Conservation (phyloP, 2,113 vertebrate species). For the Dicrurus megarhynchus region DNA sequence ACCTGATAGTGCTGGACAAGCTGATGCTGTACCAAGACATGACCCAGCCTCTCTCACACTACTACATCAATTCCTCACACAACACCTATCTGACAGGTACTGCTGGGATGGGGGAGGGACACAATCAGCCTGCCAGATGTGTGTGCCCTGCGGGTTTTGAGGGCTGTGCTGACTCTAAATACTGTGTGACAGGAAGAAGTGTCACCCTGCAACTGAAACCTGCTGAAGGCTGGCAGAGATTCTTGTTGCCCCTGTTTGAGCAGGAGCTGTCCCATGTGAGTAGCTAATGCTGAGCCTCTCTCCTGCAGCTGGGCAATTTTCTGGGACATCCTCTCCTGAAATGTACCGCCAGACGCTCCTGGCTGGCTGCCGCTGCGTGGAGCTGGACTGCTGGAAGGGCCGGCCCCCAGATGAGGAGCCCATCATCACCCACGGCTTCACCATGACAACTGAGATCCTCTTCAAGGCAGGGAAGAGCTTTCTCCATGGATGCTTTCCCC, state of each 20-base stretch:
- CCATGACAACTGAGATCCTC: conserved; percentile 98
- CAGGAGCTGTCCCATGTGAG: neutral
- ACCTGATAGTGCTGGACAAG: conserved; percentile 82
- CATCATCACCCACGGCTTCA: conserved; percentile 96
- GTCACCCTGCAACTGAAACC: neutral
- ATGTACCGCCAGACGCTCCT: conserved; percentile 97
- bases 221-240: neutral
- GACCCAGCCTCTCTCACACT: conserved; percentile 90
- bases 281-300: neutral
- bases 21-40: conserved; percentile 88
- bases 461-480: conserved; percentile 80
- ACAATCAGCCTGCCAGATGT: fast-evolving
- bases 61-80: conserved; percentile 96
- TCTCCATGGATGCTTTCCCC: neutral
- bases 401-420: conserved; percentile 94
- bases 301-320: conserved; percentile 90
- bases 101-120: neutral
- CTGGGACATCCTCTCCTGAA: conserved; percentile 91
- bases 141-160: neutral
- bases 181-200: neutral
- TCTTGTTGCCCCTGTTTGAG: neutral
- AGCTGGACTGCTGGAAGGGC: conserved; percentile 98
- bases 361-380: conserved; percentile 92
- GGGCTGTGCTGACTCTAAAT: neutral
- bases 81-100: conserved; percentile 96